Conservation (phyloP, 2,797 vertebrate species). For the Zenarchopterus dispar region DNA sequence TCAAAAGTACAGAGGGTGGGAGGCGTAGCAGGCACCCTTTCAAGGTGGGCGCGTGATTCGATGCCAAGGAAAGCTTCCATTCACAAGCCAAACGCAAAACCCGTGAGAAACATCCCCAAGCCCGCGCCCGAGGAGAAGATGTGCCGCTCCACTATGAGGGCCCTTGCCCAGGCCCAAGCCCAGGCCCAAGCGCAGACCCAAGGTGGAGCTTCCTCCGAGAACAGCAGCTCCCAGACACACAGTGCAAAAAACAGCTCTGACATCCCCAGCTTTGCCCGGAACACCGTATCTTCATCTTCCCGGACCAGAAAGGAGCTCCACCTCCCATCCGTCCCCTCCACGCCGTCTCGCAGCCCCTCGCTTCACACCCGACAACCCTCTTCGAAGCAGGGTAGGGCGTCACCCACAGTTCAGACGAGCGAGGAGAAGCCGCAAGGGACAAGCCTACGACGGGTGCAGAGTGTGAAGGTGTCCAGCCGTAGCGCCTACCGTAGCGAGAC, state of each 20-base stretch:
- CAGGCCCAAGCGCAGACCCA: conserved; percentile 13
- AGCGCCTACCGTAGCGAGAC: conserved; percentile 74
- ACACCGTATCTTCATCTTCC: conserved; percentile 91
- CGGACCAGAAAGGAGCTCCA: conserved; percentile 85
- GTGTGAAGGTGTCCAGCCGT: conserved; percentile 81
- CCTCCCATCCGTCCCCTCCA: conserved; percentile 65
- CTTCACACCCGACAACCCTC: conserved; percentile 82
- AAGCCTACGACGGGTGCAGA: conserved; percentile 82
- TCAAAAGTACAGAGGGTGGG: conserved; percentile 80
- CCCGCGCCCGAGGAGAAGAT: conserved; percentile 88
- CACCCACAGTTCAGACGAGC: conserved; percentile 41
- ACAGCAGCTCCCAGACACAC: conserved; percentile 62
- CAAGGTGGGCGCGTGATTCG: conserved; percentile 81
- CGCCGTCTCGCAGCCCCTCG: conserved; percentile 75
- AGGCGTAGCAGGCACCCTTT: conserved; percentile 56
- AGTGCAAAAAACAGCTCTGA: conserved; percentile 65
- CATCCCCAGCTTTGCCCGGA: conserved; percentile 91
- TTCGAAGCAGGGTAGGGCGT: conserved; percentile 72
- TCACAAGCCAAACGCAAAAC: conserved; percentile 90
- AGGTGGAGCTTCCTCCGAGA: conserved; percentile 62
- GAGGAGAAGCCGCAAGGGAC: conserved; percentile 76
- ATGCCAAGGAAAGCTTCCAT: conserved; percentile 74
- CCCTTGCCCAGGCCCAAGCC: conserved; percentile 64
- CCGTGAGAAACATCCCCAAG: conserved; percentile 85
- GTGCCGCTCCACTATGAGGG: conserved; percentile 87